phyloP scores from a whole-genome alignment of 2,888 invertebrate genomes.

The Macrophya annulata region DNA sequence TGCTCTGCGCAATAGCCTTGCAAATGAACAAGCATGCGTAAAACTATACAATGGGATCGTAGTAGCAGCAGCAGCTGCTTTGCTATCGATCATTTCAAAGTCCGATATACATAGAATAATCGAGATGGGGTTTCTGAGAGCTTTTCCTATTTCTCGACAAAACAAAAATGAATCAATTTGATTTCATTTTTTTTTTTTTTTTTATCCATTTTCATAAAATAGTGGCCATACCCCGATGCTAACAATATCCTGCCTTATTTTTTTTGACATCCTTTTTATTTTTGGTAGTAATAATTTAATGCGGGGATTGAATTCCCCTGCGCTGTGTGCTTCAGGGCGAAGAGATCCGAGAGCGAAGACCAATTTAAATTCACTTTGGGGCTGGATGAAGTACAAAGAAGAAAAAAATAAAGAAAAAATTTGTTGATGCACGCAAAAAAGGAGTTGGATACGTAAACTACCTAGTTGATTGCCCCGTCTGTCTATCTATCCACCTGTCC shows the following conservation, averaged over 20 bases:
- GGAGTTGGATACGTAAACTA: conserved; percentile 48
- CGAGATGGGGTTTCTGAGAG: neutral
- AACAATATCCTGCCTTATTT: neutral
- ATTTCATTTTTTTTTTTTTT: neutral
- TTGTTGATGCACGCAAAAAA: conserved; percentile 33
- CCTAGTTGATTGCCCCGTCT: conserved; percentile 48
- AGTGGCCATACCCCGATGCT: neutral
- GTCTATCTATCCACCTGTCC: conserved; percentile 39
- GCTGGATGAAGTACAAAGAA: neutral
- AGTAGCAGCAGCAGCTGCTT: neutral
- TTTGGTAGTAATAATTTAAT: conserved; percentile 19
- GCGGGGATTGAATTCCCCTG: conserved; percentile 41
- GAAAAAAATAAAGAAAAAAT: neutral
- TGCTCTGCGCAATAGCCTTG: neutral
- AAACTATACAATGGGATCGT: neutral
- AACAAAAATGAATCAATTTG: neutral
- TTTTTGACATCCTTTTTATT: neutral
- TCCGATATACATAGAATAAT: neutral
- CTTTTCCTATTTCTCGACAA: neutral
- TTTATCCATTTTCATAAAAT: neutral
- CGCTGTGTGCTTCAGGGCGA: neutral
- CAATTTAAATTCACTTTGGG: conserved; percentile 54
- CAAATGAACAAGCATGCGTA: neutral
- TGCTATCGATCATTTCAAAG: conserved; percentile 14
- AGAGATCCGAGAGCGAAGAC: neutral